Evolutionary conservation across 1,140 invertebrate species (phyloP).

Genomic region (Physella acuta): DNA sequence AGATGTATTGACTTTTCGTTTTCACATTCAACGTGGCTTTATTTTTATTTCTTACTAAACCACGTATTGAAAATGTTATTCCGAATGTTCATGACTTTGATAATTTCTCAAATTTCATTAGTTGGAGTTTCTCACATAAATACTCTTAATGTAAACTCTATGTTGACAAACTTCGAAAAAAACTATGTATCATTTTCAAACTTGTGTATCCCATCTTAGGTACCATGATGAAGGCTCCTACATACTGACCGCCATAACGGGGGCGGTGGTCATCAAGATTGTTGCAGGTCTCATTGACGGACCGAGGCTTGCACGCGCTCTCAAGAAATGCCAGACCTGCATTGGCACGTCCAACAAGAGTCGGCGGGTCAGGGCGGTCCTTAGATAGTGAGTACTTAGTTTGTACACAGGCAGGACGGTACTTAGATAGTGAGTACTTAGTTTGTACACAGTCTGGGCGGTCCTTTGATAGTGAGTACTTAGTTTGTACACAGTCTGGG

Average conservation of each 20-base stretch:
- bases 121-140: no score
- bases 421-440: background rate
- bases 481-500: background rate
- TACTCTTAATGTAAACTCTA: no score
- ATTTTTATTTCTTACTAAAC: no score
- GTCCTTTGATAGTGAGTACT: background rate
- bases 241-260: background rate
- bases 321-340: background rate
- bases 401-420: background rate
- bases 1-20: no score
- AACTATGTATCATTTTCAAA: background rate
- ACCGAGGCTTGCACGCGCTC: no score
- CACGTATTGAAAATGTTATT: no score
- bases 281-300: background rate
- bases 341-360: background rate
- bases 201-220: background rate
- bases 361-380: background rate
- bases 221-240: constrained; percentile 12
- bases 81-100: no score
- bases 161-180: no score
- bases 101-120: no score
- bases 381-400: background rate
- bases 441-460: background rate
- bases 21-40: no score
- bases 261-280: background rate